These are phyloP conservation scores for Porites divaricata DNA, from an alignment of 92 coral and sea anemone genomes.

Conservation along the genomic window DNA sequence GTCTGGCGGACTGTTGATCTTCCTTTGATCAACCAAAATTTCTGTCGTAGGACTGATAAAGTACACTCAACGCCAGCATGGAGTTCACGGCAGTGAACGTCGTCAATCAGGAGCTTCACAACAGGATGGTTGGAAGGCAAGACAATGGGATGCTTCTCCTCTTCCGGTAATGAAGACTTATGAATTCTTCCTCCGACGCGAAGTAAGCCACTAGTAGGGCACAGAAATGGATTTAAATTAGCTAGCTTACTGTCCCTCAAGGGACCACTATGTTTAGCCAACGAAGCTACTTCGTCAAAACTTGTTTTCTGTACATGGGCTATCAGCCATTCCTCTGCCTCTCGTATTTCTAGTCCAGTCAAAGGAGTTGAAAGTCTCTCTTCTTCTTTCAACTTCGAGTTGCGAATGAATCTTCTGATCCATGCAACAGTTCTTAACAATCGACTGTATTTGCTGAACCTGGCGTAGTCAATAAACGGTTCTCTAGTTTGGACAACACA, in stretches of 20 bases:
- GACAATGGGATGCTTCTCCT: too few species aligned
- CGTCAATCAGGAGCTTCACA: too few species aligned
- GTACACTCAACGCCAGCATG: too few species aligned
- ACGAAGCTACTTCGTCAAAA: not conserved
- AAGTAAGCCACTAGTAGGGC: constrained; percentile 17
- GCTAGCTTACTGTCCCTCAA: constrained; percentile 27
- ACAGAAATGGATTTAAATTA: constrained; percentile 44
- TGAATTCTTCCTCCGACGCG: too few species aligned
- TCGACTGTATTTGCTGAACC: constrained; percentile 33
- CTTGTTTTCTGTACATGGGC: constrained; percentile 3
- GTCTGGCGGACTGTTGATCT: too few species aligned
- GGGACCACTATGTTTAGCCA: not conserved
- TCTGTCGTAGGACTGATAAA: too few species aligned
- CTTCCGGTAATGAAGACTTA: too few species aligned
- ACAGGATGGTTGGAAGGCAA: too few species aligned
- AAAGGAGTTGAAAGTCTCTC: constrained; percentile 18
- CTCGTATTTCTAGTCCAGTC: constrained; percentile 15
- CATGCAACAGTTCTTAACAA: constrained; percentile 44
- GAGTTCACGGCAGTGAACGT: too few species aligned
- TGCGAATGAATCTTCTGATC: constrained; percentile 36
- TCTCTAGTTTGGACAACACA: constrained; percentile 33
- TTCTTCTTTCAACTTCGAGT: constrained; percentile 26
- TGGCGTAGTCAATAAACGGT: constrained; percentile 22
- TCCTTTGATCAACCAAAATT: too few species aligned
- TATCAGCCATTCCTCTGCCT: not conserved